Percentiles rank a stretch among this genome's conserved stretches.
Conservation (phyloP, 2,888 invertebrate genomes). For the Lasioglossum marginatum region DNA sequence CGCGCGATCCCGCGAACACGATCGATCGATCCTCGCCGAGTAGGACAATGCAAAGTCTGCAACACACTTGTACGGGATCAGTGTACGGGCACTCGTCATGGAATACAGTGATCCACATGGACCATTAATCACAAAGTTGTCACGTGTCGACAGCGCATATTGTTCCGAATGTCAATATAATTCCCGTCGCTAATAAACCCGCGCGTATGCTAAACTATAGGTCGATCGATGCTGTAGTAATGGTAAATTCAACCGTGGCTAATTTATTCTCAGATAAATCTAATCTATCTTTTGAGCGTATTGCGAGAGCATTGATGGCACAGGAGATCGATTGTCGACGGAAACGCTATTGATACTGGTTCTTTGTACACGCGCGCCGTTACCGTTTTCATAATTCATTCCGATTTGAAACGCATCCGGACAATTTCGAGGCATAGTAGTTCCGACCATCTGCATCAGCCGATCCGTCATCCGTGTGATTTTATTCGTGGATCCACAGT, state of each 20-base stretch:
- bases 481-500: neutral
- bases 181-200: slow-evolving; percentile 41
- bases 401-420: neutral
- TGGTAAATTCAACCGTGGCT: neutral
- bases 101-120: slow-evolving; percentile 10
- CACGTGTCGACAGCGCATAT: slow-evolving; percentile 37
- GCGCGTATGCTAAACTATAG: slow-evolving; percentile 23
- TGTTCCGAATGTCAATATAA: slow-evolving; percentile 49
- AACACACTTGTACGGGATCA: slow-evolving; percentile 2
- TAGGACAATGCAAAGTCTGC: slow-evolving; percentile 16
- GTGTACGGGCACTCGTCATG: slow-evolving; percentile 33
- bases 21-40: slow-evolving; percentile 18
- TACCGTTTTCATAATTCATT: neutral
- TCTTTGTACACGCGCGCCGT: neutral
- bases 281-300: slow-evolving; percentile 1
- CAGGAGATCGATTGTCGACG: neutral
- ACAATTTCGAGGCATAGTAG: neutral
- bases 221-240: neutral
- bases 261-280: neutral
- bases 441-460: neutral
- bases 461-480: neutral
- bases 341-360: neutral
- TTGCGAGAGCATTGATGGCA: too few species aligned
- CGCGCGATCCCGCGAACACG: neutral
- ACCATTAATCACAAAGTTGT: slow-evolving; percentile 49